These are phyloP conservation scores for Sesamia inferens DNA, from an alignment of 2,888 invertebrate genomes.

Conservation along the genomic window DNA sequence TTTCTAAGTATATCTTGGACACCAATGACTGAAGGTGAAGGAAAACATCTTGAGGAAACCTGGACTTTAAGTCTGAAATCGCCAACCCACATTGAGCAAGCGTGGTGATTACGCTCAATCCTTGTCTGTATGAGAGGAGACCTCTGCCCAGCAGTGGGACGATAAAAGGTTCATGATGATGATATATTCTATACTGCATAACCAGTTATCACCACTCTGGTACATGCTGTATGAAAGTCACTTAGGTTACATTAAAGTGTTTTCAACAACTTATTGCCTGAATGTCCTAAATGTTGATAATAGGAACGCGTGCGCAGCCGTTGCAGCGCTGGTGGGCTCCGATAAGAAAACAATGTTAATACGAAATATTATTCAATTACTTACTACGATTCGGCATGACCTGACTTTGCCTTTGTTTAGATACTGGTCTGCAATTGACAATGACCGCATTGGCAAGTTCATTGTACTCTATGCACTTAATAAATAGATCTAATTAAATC, in stretches of 20 bases:
- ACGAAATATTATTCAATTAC: slow-evolving; percentile 58
- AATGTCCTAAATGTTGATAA: neutral
- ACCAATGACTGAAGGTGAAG: too few species aligned
- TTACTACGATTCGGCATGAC: slow-evolving; percentile 53
- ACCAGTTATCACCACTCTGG: neutral
- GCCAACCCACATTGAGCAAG: too few species aligned
- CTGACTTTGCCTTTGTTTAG: slow-evolving; percentile 49
- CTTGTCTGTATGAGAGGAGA: too few species aligned
- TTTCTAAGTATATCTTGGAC: too few species aligned
- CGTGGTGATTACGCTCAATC: too few species aligned
- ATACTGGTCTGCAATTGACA: slow-evolving; percentile 47
- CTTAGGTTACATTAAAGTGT: neutral
- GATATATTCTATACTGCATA: neutral
- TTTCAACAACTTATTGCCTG: neutral
- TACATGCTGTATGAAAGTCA: neutral
- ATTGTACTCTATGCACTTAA: slow-evolving; percentile 33
- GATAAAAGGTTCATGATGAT: too few species aligned
- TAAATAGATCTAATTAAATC: slow-evolving; percentile 48
- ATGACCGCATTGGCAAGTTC: slow-evolving; percentile 55
- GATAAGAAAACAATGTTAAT: slow-evolving; percentile 54
- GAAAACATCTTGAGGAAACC: too few species aligned
- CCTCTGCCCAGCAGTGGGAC: too few species aligned
- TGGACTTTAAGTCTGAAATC: too few species aligned
- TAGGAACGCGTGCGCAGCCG: slow-evolving; percentile 28
- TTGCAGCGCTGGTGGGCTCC: slow-evolving; percentile 20